A percentile compares a stretch with the other conserved stretches of the same genome.
These are phyloP conservation scores for Epirrita christyi DNA, from an alignment of 2,888 invertebrate species.

Conservation along the genomic window DNA sequence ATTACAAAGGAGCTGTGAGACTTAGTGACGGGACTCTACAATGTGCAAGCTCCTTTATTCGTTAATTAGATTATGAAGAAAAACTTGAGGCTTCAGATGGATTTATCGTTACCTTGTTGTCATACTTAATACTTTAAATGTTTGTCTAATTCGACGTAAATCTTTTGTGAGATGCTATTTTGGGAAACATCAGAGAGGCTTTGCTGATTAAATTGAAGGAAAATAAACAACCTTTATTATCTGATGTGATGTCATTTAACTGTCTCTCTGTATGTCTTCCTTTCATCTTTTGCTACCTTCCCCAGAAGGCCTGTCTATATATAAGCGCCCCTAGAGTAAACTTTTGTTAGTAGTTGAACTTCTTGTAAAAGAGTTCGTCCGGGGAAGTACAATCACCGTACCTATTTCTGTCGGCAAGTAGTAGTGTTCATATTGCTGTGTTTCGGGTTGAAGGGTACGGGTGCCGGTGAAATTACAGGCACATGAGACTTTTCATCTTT, in stretches of 20 bases:
- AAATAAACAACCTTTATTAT: not conserved
- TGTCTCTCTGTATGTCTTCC: not conserved
- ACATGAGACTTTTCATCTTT: no score
- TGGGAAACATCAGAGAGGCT: not conserved
- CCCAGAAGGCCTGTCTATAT: no score
- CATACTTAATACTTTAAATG: conserved; percentile 6
- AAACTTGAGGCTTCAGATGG: conserved; percentile 8
- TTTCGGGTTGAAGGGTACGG: no score
- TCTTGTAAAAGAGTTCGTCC: no score
- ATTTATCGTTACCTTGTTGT: conserved; percentile 15
- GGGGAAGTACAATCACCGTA: no score
- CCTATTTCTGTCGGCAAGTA: no score
- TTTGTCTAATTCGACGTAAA: not conserved
- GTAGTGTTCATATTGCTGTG: no score
- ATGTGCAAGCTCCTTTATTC: not conserved
- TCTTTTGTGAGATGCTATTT: not conserved
- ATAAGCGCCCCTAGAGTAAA: no score
- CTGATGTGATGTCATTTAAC: conserved; percentile 6
- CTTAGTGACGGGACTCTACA: not conserved
- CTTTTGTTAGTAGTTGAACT: no score
- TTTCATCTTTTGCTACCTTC: not conserved
- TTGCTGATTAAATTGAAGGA: not conserved
- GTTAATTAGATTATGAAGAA: conserved; percentile 9
- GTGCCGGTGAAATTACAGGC: no score
- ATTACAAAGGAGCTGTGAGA: no score